Evolutionary conservation across 2,888 invertebrate species (phyloP).

Genomic region (Euzophera pinguis): DNA sequence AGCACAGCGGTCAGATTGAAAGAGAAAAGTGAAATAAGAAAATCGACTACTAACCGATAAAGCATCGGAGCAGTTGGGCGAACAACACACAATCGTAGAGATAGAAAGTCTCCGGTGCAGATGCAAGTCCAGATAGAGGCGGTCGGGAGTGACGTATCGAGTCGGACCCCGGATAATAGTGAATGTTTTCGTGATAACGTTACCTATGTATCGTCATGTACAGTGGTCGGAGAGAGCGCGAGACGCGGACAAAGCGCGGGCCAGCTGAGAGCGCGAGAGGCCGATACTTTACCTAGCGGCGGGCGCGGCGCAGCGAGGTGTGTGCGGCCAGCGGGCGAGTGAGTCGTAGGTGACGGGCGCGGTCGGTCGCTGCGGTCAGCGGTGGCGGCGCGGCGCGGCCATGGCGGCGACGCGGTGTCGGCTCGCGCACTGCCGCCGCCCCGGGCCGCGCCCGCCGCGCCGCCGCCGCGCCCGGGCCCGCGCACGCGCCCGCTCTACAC

Average conservation of each 20-base stretch:
- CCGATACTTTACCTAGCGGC: slow-evolving; percentile 53
- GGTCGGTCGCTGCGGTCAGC: slow-evolving; percentile 57
- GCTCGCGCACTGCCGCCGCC: slow-evolving; percentile 60
- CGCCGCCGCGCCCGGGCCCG: slow-evolving; percentile 37
- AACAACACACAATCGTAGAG: slow-evolving; percentile 66
- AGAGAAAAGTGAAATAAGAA: slow-evolving; percentile 29
- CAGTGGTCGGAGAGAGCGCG: slow-evolving; percentile 39
- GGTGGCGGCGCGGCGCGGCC: slow-evolving; percentile 66
- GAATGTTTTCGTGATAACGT: slow-evolving; percentile 50
- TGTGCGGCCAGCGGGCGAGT: slow-evolving; percentile 30
- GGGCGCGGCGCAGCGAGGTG: slow-evolving; percentile 35
- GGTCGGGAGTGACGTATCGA: slow-evolving; percentile 30
- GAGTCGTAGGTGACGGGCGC: slow-evolving; percentile 35
- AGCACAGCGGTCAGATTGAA: slow-evolving; percentile 7
- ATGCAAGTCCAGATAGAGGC: slow-evolving; percentile 39
- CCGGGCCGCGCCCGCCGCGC: slow-evolving; percentile 40
- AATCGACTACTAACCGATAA: slow-evolving; percentile 61
- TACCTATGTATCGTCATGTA: slow-evolving; percentile 61
- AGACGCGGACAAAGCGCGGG: slow-evolving; percentile 34
- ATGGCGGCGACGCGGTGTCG: slow-evolving; percentile 68
- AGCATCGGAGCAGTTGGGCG: slow-evolving; percentile 73
- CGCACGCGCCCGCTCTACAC: slow-evolving; percentile 32
- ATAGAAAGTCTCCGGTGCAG: slow-evolving; percentile 43
- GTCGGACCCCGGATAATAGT: slow-evolving; percentile 38
- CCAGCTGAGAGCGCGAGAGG: slow-evolving; percentile 25